Base-by-base conservation (phyloP, 2,113 vertebrate genomes). In the Plecotus auritus region DNA sequence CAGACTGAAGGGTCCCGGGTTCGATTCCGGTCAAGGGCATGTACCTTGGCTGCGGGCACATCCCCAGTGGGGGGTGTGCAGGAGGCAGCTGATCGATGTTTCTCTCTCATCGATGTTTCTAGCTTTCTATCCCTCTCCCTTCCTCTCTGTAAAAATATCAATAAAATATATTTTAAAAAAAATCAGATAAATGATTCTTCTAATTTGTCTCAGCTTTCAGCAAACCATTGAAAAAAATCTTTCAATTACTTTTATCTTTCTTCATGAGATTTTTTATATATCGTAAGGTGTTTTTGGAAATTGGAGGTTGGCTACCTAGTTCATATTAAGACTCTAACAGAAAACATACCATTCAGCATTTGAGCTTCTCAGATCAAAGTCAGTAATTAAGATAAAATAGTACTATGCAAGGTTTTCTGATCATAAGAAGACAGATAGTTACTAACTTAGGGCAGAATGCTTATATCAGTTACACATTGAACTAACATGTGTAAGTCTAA, bases 181-280 rank as follows among this genome's bases (percentile, higher is more conserved):
- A n/a, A 91, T 97, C 84, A 87, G 49, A 94, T 94, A 85, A 92
- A 45, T 83, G 61, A 49, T 85, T 56, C 37, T 92, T 91, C 82
- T 95, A 78, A 93, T 95, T 95, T 90, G 37, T 88, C 67, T 64
- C 45, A 16, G 32, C 59, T 85, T 91, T 96, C 61, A 80, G n/a
- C 17, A 95, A 85, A 85, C 47, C 67, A 72, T n/a, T 81, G 51
- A 64, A 76, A 77, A 87, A 91, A 91, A 49, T 47, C 45, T 93
- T 74, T 47, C 35, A 93, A 94, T 93, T 88, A 95, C 88, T 97
- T 97, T n/a, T 66, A 76, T 91, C 9, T 37, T 66, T 82, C 37
- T 91, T 82, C 14, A 28, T 66, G 59, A 89, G 32, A 20, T 90
- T 64, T 30, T 93, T 82, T 82, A 64, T 56, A 88, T 88, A n/a